Percentiles rank a stretch among this genome's conserved stretches.
phyloP scores from a whole-genome alignment of 2,797 vertebrate genomes.

The Geotrypetes seraphini region DNA sequence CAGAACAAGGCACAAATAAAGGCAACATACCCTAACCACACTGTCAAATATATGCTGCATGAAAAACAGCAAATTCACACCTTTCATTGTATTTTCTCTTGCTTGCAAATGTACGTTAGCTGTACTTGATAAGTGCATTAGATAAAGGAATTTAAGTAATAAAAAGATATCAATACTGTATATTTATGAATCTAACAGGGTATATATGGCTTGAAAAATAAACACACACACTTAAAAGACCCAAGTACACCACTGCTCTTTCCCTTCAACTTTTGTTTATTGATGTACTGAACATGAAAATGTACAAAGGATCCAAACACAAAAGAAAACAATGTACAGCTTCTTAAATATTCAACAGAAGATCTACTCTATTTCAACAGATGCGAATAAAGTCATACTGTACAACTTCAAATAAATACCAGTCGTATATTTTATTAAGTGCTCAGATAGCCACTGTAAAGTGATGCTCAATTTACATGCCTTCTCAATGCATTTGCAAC shows the following conservation, averaged over 20 bases:
- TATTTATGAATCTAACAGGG: too few species aligned
- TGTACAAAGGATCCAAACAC: conserved; percentile 97
- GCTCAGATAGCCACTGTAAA: conserved; percentile 67
- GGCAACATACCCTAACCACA: too few species aligned
- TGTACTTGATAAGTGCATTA: too few species aligned
- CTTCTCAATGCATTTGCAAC: conserved; percentile 60
- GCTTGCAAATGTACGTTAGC: too few species aligned
- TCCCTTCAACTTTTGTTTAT: conserved; percentile 99
- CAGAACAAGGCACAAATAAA: too few species aligned
- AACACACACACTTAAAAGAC: too few species aligned
- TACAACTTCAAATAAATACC: conserved; percentile 80
- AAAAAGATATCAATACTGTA: too few species aligned
- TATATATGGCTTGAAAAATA: too few species aligned
- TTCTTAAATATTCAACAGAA: conserved; percentile 77
- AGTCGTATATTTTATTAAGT: conserved; percentile 73
- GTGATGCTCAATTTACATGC: conserved; percentile 69
- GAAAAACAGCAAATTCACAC: too few species aligned
- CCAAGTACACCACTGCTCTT: conserved; percentile 46
- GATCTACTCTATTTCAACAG: conserved; percentile 74
- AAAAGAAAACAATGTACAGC: conserved; percentile 81
- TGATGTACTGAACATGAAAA: conserved; percentile 99
- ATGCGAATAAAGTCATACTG: conserved; percentile 74
- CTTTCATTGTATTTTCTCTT: too few species aligned
- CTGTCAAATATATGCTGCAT: too few species aligned
- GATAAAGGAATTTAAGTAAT: too few species aligned